These are phyloP conservation scores for Lacerta agilis DNA, from an alignment of 2,797 vertebrate genomes.

Conservation along the genomic window DNA sequence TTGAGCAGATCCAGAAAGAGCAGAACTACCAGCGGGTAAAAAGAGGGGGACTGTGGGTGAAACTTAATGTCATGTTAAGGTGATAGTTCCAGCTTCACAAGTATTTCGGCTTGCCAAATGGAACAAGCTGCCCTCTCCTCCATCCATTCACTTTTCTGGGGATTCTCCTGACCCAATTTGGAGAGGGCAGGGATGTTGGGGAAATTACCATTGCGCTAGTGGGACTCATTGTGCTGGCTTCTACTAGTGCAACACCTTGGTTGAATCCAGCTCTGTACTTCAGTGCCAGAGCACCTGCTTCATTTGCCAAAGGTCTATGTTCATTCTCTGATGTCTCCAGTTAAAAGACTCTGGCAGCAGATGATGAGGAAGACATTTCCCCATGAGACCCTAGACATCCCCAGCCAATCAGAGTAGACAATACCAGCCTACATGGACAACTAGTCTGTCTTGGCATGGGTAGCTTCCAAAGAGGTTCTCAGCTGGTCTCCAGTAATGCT, in stretches of 20 bases:
- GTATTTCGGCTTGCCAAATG: too few relatives aligned
- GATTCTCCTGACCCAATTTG: too few relatives aligned
- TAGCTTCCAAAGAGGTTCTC: background rate
- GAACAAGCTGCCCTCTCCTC: too few relatives aligned
- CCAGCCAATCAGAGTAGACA: background rate
- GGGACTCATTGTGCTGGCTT: too few relatives aligned
- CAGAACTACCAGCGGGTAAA: slow-evolving; percentile 93
- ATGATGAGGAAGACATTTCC: background rate
- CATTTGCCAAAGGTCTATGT: background rate
- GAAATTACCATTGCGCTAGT: too few relatives aligned
- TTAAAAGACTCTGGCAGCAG: background rate
- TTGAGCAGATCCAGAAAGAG: slow-evolving; percentile 95
- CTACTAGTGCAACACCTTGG: too few relatives aligned
- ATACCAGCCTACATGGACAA: background rate
- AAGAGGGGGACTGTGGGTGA: background rate
- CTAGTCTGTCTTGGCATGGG: background rate
- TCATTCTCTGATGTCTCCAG: background rate
- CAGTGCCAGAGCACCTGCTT: background rate
- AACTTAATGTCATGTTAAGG: too few relatives aligned
- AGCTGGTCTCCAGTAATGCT: background rate
- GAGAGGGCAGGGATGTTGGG: too few relatives aligned
- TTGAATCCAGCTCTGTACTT: too few relatives aligned
- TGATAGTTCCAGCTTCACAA: too few relatives aligned
- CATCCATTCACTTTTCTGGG: too few relatives aligned
- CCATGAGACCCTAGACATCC: background rate